Percentiles rank a stretch among this genome's conserved stretches.
These are phyloP conservation scores for Leiothrix lutea DNA, from an alignment of 2,113 vertebrate species.

Conservation along the genomic window DNA sequence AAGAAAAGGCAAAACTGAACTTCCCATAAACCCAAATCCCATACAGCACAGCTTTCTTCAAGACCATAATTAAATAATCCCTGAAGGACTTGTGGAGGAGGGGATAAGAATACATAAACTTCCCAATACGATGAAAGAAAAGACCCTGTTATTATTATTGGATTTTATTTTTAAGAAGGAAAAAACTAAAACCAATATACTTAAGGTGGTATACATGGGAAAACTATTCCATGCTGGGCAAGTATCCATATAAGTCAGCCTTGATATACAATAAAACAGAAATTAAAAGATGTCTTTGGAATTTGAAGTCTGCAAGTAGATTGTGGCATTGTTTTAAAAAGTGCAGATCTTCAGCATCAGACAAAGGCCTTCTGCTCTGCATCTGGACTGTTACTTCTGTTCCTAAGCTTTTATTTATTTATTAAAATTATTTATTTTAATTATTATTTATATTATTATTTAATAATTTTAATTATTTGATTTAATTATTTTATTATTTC, in stretches of 20 bases:
- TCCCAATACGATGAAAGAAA: conserved; percentile 59
- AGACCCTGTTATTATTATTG: conserved; percentile 13
- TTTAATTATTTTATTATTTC: no score
- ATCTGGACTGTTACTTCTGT: not conserved
- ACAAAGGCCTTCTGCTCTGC: not conserved
- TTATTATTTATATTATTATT: no score
- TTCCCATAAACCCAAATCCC: conserved; percentile 64
- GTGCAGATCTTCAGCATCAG: not conserved
- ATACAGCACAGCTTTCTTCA: conserved; percentile 59
- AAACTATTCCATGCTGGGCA: not conserved
- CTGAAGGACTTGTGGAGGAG: conserved; percentile 55
- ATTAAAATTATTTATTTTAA: no score
- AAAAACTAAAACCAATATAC: not conserved
- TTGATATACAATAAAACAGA: not conserved
- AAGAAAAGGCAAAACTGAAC: conserved; percentile 68
- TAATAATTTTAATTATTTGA: no score
- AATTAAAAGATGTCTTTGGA: not conserved
- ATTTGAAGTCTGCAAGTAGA: not conserved
- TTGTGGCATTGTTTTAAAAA: not conserved
- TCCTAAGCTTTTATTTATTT: not conserved
- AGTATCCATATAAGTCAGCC: not conserved
- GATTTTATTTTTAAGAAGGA: conserved; percentile 33
- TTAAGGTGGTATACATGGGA: not conserved
- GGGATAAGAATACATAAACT: conserved; percentile 57
- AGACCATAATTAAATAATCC: conserved; percentile 65